Conservation (phyloP, 2,888 invertebrate genomes). For the Calameuta idolon region DNA sequence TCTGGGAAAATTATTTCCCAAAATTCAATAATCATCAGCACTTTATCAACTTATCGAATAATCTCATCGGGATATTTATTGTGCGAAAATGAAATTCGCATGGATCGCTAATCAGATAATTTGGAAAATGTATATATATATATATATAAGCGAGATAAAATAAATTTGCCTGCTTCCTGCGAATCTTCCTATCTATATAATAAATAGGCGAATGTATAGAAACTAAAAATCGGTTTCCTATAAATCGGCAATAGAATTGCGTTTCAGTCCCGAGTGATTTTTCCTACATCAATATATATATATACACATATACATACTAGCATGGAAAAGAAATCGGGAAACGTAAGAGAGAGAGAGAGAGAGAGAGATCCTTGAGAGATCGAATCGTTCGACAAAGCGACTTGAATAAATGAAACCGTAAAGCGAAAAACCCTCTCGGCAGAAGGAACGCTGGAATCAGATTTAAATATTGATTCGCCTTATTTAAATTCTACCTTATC, state of each 20-base stretch:
- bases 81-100: not conserved
- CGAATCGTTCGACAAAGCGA: slow-evolving; percentile 47
- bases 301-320: not conserved
- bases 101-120: not conserved
- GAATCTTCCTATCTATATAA: not conserved
- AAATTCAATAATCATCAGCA: not conserved
- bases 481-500: slow-evolving; percentile 64
- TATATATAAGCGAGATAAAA: not conserved
- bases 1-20: not conserved
- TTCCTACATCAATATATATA: not conserved
- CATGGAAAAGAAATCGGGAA: not conserved
- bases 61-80: not conserved
- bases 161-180: not conserved
- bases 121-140: not conserved
- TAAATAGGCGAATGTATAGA: not conserved
- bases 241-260: not conserved
- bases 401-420: slow-evolving; percentile 38
- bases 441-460: slow-evolving; percentile 41
- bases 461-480: slow-evolving; percentile 67
- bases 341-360: not conserved
- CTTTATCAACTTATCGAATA: not conserved
- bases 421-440: slow-evolving; percentile 23
- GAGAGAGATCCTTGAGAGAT: slow-evolving; percentile 28
- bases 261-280: not conserved
- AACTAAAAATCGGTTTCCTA: not conserved